A percentile compares a stretch with the other conserved stretches of the same genome.
Conservation (phyloP, 2,797 vertebrate species). For the Clarias fuscus region DNA sequence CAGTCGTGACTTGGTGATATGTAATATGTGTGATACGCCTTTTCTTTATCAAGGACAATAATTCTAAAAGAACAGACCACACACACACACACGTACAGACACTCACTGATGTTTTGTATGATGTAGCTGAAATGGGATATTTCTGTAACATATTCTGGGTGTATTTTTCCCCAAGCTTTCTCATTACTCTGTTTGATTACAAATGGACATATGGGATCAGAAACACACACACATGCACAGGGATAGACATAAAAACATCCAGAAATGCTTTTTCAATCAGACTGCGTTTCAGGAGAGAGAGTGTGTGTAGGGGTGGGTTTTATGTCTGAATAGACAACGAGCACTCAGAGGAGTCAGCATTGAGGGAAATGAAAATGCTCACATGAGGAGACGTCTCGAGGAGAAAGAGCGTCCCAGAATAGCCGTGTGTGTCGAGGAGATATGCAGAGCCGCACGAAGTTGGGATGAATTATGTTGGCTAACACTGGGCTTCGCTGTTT, state of each 20-base stretch:
- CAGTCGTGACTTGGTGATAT: neutral
- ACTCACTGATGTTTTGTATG: neutral
- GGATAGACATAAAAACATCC: neutral
- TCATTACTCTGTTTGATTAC: neutral
- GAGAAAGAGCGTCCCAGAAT: slow-evolving; percentile 20
- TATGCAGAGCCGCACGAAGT: slow-evolving; percentile 17
- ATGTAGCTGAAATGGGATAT: slow-evolving; percentile 1
- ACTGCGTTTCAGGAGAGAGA: neutral
- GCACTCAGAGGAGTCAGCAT: neutral
- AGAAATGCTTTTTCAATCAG: neutral
- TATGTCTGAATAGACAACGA: neutral
- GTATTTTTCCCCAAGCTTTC: neutral
- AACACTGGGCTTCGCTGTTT: slow-evolving; percentile 23
- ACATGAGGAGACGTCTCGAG: slow-evolving; percentile 5
- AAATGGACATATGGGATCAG: neutral
- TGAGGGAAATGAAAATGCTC: neutral
- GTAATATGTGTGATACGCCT: neutral
- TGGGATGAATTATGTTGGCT: slow-evolving; percentile 6
- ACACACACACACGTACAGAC: neutral
- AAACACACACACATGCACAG: neutral
- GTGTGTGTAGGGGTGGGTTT: neutral
- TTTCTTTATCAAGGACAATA: slow-evolving; percentile 40
- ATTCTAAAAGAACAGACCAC: neutral
- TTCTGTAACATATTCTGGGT: neutral
- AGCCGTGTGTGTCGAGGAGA: neutral